phyloP scores from a whole-genome alignment of 2,888 invertebrate species.

The Ormyrus pomaceus region DNA sequence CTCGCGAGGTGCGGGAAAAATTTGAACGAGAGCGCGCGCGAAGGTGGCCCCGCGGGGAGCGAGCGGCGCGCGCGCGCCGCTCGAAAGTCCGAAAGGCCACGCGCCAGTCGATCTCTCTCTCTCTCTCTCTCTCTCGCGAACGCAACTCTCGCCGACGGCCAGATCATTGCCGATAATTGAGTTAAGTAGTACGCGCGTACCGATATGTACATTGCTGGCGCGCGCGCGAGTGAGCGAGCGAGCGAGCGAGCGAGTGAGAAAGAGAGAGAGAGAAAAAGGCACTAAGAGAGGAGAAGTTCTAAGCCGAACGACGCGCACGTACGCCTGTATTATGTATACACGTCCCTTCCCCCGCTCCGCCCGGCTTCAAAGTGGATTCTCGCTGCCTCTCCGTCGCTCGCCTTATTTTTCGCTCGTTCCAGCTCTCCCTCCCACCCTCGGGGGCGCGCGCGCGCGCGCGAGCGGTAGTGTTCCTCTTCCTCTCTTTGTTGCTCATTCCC shows the following conservation, averaged over 20 bases:
- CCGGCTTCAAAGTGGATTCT: neutral
- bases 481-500: slow-evolving; percentile 36
- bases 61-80: slow-evolving; percentile 1
- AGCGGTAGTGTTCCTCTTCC: slow-evolving; percentile 4
- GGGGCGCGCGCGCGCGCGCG: too few relatives aligned
- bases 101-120: neutral
- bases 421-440: slow-evolving; percentile 1
- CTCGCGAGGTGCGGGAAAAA: neutral
- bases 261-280: slow-evolving; percentile 22
- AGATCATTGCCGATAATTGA: slow-evolving; percentile 56
- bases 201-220: slow-evolving; percentile 12
- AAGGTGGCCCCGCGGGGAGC: too few relatives aligned
- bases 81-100: slow-evolving; percentile 43
- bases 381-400: neutral
- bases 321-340: slow-evolving; percentile 50
- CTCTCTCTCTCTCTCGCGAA: slow-evolving; percentile 1
- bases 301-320: slow-evolving; percentile 41
- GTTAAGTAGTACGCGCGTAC: slow-evolving; percentile 56
- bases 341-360: slow-evolving; percentile 13
- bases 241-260: too few relatives aligned
- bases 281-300: slow-evolving; percentile 4
- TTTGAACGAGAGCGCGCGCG: neutral
- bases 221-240: too few relatives aligned
- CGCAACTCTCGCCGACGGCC: slow-evolving; percentile 40
- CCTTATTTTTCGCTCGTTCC: slow-evolving; percentile 27